Conservation (phyloP, 1,140 invertebrate species). For the Solenopsis fugax region DNA sequence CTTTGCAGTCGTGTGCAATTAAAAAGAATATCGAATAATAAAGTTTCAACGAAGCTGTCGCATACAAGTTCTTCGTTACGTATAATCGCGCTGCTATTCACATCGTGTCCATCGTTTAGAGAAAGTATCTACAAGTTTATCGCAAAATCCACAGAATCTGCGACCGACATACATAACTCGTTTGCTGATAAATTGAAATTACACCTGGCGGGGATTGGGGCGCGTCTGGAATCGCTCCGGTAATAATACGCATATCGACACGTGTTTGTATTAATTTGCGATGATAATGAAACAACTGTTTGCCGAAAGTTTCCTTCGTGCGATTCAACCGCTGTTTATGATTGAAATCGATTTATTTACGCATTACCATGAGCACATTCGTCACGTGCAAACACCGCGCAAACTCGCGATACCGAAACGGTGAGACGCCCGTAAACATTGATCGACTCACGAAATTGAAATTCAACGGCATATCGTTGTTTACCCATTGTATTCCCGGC, state of each 20-base stretch:
- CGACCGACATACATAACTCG: not conserved
- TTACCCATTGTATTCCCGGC: constrained; percentile 46
- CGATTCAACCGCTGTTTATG: constrained; percentile 70
- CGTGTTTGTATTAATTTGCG: constrained; percentile 66
- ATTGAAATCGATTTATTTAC: constrained; percentile 73
- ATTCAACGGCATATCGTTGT: constrained; percentile 58
- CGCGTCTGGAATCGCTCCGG: not conserved
- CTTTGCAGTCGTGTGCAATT: not conserved
- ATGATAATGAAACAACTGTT: constrained; percentile 78
- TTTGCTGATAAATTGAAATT: constrained; percentile 46
- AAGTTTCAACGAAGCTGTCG: constrained; percentile 7
- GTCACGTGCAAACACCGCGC: constrained; percentile 56
- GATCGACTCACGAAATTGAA: constrained; percentile 67
- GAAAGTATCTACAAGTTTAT: not conserved
- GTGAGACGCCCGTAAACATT: constrained; percentile 68
- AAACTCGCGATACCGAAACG: constrained; percentile 45
- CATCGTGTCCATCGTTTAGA: not conserved
- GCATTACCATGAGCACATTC: constrained; percentile 35
- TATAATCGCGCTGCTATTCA: not conserved
- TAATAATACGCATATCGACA: constrained; percentile 34
- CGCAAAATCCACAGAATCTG: not conserved
- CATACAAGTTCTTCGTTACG: not conserved
- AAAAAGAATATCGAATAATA: not conserved
- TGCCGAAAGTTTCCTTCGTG: constrained; percentile 71
- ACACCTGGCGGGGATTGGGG: not conserved